phyloP scores from a whole-genome alignment of 2,888 invertebrate species.

The Enoplolaimus lenunculus region DNA sequence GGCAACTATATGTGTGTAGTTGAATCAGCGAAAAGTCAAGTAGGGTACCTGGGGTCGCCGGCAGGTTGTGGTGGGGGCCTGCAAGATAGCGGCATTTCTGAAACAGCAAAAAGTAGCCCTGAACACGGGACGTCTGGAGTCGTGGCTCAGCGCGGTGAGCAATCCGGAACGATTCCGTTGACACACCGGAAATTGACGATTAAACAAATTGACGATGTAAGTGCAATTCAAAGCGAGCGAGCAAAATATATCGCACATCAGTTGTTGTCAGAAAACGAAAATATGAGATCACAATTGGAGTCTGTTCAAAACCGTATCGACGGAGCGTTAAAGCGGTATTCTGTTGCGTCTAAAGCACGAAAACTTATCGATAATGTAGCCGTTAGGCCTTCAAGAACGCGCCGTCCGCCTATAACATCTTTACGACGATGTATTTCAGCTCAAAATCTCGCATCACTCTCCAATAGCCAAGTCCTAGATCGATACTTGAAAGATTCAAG shows the following conservation, averaged over 20 bases:
- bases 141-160: neutral
- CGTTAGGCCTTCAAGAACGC: neutral
- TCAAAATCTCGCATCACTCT: no score
- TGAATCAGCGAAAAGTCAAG: neutral
- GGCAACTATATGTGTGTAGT: neutral
- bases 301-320: neutral
- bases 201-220: neutral
- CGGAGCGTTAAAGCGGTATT: neutral
- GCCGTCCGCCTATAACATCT: neutral
- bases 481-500: no score
- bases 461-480: no score
- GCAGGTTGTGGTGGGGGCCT: no score
- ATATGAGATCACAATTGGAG: neutral
- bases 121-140: neutral
- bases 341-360: neutral
- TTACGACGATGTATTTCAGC: no score
- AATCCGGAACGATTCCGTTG: neutral
- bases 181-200: neutral
- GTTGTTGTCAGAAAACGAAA: neutral
- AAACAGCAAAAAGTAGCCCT: neutral
- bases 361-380: neutral
- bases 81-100: neutral
- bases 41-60: no score
- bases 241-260: neutral
- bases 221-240: neutral